These are phyloP conservation scores for Drosophila bocki DNA, from an alignment of 1,140 invertebrate genomes.

Conservation along the genomic window DNA sequence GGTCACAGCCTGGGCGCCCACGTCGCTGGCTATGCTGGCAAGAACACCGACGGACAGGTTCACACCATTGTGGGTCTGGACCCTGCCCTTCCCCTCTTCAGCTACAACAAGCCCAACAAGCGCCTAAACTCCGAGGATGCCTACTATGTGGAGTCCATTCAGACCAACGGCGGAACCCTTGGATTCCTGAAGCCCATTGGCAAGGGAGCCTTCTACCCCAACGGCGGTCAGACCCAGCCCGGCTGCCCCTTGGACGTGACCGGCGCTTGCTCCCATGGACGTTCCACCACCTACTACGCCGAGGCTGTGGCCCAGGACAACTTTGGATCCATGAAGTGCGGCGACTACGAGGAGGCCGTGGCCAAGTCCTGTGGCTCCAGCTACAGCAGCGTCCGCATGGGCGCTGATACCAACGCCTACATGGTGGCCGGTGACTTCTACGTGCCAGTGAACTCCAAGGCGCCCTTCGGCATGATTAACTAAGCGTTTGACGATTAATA, in stretches of 20 bases:
- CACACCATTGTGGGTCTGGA: slow-evolving; percentile 85
- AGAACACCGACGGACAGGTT: slow-evolving; percentile 70
- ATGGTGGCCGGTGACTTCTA: slow-evolving; percentile 76
- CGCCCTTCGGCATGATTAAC: slow-evolving; percentile 79
- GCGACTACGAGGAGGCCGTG: slow-evolving; percentile 57
- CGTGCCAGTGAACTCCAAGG: slow-evolving; percentile 68
- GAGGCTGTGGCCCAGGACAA: slow-evolving; percentile 84
- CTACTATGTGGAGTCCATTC: slow-evolving; percentile 85
- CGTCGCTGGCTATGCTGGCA: slow-evolving; percentile 86
- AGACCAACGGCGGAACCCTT: slow-evolving; percentile 86
- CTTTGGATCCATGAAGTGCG: slow-evolving; percentile 69
- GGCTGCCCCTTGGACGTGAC: slow-evolving; percentile 85
- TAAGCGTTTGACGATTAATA: slow-evolving; percentile 39
- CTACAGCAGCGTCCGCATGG: slow-evolving; percentile 79
- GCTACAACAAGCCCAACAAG: slow-evolving; percentile 60
- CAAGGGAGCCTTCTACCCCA: slow-evolving; percentile 86
- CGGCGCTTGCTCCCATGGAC: slow-evolving; percentile 85
- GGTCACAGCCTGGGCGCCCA: slow-evolving; percentile 86
- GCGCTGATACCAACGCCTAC: slow-evolving; percentile 82
- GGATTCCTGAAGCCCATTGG: slow-evolving; percentile 86
- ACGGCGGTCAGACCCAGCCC: slow-evolving; percentile 86
- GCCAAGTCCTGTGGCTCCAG: slow-evolving; percentile 60
- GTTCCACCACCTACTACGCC: slow-evolving; percentile 87
- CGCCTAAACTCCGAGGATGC: slow-evolving; percentile 85
- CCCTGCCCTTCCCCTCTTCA: slow-evolving; percentile 85